Conservation (phyloP, 2,113 vertebrate genomes). For the Tragelaphus scriptus region DNA sequence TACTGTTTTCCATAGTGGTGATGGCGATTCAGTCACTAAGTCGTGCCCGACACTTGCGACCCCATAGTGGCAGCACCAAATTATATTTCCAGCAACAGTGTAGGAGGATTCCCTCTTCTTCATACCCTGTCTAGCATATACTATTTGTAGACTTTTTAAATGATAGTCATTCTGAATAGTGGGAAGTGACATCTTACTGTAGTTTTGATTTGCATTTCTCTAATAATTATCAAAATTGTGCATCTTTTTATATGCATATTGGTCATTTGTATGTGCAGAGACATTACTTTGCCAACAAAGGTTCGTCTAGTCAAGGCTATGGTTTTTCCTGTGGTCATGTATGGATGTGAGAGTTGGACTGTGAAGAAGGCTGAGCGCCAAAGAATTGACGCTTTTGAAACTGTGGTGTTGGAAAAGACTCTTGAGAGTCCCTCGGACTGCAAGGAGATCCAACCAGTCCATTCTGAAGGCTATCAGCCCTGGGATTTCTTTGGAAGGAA, state of each 20-base stretch:
- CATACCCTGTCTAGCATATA: background rate
- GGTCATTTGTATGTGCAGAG: background rate
- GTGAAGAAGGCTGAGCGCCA: too few relatives aligned
- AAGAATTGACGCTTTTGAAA: too few relatives aligned
- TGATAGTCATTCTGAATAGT: background rate
- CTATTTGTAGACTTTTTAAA: background rate
- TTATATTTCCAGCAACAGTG: background rate
- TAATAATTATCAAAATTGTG: background rate
- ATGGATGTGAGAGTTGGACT: too few relatives aligned
- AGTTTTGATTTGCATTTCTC: background rate
- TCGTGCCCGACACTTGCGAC: fast-evolving
- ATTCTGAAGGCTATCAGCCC: too few relatives aligned
- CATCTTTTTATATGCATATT: background rate
- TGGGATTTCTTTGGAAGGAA: too few relatives aligned
- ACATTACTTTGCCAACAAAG: too few relatives aligned
- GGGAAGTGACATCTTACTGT: background rate
- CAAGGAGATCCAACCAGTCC: too few relatives aligned
- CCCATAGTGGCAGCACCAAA: background rate
- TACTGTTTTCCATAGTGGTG: background rate
- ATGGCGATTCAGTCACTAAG: background rate
- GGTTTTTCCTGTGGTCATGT: too few relatives aligned
- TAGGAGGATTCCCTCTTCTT: background rate
- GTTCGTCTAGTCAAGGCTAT: too few relatives aligned
- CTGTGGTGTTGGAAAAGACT: too few relatives aligned
- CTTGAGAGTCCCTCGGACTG: too few relatives aligned